Base-by-base conservation (phyloP, 2,888 invertebrate species). In the Pardosa pseudoannulata region DNA sequence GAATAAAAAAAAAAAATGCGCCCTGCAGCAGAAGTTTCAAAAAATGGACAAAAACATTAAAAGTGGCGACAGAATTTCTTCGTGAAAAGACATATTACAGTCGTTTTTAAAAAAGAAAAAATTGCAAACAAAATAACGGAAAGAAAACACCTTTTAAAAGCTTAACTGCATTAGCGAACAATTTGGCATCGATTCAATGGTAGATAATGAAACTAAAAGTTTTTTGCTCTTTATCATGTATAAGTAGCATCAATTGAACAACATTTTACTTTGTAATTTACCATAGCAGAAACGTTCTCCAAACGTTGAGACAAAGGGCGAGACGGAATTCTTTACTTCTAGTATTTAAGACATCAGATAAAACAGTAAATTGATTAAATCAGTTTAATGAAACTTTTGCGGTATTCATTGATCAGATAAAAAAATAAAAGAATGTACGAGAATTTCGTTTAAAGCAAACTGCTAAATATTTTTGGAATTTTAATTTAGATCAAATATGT, bases 131-230 rank as follows among this genome's bases (percentile, higher is more conserved):
- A 70, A 79, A 71, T 19, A 28, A 41, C 56, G n/a, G 41, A 72
- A 79, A 46, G 31, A 67, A 41, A 50, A 29, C 32, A 71, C 29
- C 39, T 72, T 79, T 65, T 46, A 64, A 80, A 73, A 67, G 50
- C 67, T 56, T 68, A 80, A 80, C 68, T 56, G 73, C 68, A 74
- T 73, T 73, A 80, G 67, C 32, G 29, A 74, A 68, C 67, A 67
- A 80, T 80, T 74, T 80, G 80, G 80, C 80, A 74, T 32, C 27
- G 67, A 32, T 27, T 73, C 80, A 80, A 80, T 68, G 67, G 46
- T 13, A 36, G 68, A 36, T 67, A 67, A 56, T 70, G 70, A 56
- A 79, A 68, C 27, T 27, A 50, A 27, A 32, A 39, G 39, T 41
- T 62, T 39, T 70, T 76, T 62, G 13, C 50, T 68, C 67, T 13